Percentiles rank a stretch among this genome's conserved stretches.
Conservation (phyloP, 2,888 invertebrate genomes). For the Temnothorax unifasciatus region DNA sequence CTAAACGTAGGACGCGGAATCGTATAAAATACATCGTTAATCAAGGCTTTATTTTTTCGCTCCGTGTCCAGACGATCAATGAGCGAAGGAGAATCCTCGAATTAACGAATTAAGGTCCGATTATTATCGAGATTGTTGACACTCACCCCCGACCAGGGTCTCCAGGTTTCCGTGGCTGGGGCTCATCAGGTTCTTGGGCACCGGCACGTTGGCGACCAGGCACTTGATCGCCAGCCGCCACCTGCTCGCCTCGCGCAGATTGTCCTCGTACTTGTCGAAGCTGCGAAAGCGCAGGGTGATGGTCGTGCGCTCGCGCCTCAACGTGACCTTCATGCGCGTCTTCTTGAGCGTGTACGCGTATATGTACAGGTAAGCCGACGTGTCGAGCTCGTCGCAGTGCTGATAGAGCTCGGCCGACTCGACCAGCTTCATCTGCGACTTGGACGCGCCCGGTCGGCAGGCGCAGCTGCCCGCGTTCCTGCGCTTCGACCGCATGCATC, state of each 20-base stretch:
- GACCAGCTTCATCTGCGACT: constrained; percentile 89
- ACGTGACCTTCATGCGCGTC: constrained; percentile 86
- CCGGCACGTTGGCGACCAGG: constrained; percentile 87
- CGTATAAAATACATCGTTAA: background rate
- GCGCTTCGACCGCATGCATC: constrained; percentile 93
- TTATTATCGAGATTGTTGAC: background rate
- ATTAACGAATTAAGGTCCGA: background rate
- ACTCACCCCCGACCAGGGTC: constrained; percentile 84
- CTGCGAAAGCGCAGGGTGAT: constrained; percentile 94
- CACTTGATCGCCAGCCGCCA: constrained; percentile 93
- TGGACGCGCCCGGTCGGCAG: constrained; percentile 87
- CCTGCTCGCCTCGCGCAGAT: constrained; percentile 93
- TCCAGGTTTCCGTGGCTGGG: constrained; percentile 87
- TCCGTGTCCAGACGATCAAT: background rate
- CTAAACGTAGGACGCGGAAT: background rate
- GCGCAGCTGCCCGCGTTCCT: constrained; percentile 91
- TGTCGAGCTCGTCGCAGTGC: constrained; percentile 90
- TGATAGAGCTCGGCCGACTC: constrained; percentile 86
- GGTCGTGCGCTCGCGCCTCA: constrained; percentile 92
- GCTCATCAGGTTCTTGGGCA: constrained; percentile 84
- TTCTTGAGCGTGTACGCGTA: constrained; percentile 91
- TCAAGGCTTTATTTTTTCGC: background rate
- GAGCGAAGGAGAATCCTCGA: background rate
- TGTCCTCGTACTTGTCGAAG: constrained; percentile 95
- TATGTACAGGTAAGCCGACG: constrained; percentile 94